phyloP scores from a whole-genome alignment of 2,888 invertebrate species.

The Trichopoda pennipes region DNA sequence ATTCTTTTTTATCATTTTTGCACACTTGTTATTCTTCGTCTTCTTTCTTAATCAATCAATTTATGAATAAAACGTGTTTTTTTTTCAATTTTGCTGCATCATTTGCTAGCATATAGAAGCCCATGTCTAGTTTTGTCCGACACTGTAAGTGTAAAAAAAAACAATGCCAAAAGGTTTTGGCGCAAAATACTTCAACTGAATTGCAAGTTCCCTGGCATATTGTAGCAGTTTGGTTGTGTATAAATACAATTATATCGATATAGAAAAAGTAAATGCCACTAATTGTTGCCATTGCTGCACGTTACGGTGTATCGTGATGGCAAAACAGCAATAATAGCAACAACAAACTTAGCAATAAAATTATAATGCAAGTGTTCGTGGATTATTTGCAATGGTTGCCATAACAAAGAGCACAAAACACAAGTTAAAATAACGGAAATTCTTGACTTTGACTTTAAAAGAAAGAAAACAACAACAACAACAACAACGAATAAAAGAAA shows the following conservation, averaged over 20 bases:
- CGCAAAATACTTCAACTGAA: conserved; percentile 3
- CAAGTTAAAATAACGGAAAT: conserved; percentile 60
- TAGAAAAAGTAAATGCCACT: conserved; percentile 60
- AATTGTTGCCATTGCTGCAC: conserved; percentile 61
- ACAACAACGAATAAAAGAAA: conserved; percentile 10
- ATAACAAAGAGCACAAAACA: conserved; percentile 17
- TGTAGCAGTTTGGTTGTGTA: not conserved
- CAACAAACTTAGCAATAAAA: conserved; percentile 3
- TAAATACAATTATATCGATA: not conserved
- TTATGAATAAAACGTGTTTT: no score
- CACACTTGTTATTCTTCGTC: no score
- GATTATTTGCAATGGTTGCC: conserved; percentile 39
- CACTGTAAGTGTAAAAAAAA: not conserved
- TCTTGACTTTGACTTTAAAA: conserved; percentile 56
- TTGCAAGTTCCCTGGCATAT: not conserved
- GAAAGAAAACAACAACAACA: not conserved
- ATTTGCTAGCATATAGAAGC: no score
- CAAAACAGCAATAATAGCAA: not conserved
- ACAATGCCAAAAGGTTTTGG: conserved; percentile 10
- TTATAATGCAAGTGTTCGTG: conserved; percentile 42
- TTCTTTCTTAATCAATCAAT: no score
- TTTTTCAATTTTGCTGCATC: no score
- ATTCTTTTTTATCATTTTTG: no score
- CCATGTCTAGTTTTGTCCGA: not conserved
- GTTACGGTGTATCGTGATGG: conserved; percentile 34